Evolutionary conservation across 2,113 vertebrate species (phyloP).

Genomic region (Calyptomena viridis): DNA sequence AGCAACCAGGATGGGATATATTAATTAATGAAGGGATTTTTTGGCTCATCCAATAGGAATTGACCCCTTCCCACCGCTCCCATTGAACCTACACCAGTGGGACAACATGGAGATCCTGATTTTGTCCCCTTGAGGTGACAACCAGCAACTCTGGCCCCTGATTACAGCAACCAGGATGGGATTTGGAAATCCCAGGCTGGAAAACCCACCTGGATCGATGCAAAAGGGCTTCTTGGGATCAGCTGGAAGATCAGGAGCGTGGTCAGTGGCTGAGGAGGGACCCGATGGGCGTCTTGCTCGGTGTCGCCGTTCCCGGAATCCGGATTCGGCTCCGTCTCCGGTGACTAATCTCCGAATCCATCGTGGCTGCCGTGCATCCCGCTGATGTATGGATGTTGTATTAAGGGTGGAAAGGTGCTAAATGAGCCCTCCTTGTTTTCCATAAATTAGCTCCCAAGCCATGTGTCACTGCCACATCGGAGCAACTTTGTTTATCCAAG

Average conservation of each 20-base stretch:
- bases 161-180: background rate
- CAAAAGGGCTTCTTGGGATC: background rate
- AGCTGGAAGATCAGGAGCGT: background rate
- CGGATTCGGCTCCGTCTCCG: accelerated
- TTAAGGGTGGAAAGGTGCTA: constrained; percentile 79
- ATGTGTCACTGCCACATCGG: constrained; percentile 74
- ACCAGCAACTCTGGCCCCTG: accelerated
- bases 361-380: constrained; percentile 5
- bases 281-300: accelerated
- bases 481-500: constrained; percentile 42
- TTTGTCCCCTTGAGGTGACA: background rate
- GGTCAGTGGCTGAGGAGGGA: too few relatives aligned
- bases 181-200: background rate
- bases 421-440: constrained; percentile 78
- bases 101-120: background rate
- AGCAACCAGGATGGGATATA: background rate
- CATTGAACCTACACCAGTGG: accelerated
- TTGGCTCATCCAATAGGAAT: background rate
- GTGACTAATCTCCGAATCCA: constrained; percentile 63
- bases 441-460: constrained; percentile 77
- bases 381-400: constrained; percentile 73
- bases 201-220: background rate
- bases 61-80: background rate
- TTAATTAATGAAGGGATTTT: background rate
- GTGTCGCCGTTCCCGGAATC: background rate